A percentile compares a stretch with the other conserved stretches of the same genome.
Evolutionary conservation across 2,888 invertebrate genomes (phyloP).

Genomic region (Notocelia uddmanniana): DNA sequence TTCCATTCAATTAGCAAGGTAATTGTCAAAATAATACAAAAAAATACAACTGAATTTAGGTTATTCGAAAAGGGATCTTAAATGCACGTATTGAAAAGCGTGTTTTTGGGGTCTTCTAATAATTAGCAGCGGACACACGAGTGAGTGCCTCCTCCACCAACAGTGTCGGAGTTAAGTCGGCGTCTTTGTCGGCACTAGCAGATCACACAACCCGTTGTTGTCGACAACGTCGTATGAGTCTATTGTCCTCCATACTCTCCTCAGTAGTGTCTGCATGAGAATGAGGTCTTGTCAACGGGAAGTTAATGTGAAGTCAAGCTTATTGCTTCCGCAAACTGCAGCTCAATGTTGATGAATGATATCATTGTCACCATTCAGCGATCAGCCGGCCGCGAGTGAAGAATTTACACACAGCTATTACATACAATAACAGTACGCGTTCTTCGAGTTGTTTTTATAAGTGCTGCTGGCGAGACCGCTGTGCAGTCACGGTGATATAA

Average conservation of each 20-base stretch:
- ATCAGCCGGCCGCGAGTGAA: not conserved
- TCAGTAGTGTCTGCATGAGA: not conserved
- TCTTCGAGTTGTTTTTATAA: not conserved
- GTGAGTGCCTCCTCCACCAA: conserved; percentile 9
- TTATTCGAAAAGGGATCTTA: conserved; percentile 5
- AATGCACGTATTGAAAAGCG: not conserved
- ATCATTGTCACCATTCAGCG: not conserved
- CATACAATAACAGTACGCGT: not conserved
- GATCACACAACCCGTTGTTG: not conserved
- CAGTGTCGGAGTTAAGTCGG: not conserved
- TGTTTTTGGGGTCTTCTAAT: not conserved
- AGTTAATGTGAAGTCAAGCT: conserved; percentile 38
- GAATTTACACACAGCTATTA: not conserved
- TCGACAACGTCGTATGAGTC: not conserved
- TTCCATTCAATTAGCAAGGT: conserved; percentile 25
- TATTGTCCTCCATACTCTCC: not conserved
- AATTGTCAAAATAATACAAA: conserved; percentile 39
- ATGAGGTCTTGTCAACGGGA: conserved; percentile 12
- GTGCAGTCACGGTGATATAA: not conserved
- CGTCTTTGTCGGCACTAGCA: conserved; percentile 9
- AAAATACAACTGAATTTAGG: conserved; percentile 7
- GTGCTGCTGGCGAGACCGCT: not conserved
- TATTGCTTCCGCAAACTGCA: conserved; percentile 33
- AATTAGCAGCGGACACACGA: conserved; percentile 26
- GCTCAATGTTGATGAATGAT: not conserved